These are phyloP conservation scores for Pteromalus puparum DNA, from an alignment of 1,140 invertebrate species.

Conservation along the genomic window DNA sequence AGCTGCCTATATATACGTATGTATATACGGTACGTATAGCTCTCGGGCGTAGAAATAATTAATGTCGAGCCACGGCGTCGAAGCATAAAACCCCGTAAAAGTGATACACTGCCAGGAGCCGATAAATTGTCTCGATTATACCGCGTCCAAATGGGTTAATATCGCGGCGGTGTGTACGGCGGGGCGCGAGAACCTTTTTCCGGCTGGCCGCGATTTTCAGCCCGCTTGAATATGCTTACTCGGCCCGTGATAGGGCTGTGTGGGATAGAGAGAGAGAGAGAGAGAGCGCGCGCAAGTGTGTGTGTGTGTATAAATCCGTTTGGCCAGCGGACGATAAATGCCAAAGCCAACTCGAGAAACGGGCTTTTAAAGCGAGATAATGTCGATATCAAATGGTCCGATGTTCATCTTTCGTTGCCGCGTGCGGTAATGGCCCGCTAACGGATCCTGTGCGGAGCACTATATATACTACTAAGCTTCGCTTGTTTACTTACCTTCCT, in stretches of 20 bases:
- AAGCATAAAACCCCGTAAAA: constrained; percentile 46
- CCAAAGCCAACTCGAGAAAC: constrained; percentile 20
- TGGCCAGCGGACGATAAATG: constrained; percentile 31
- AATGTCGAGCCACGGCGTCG: not conserved
- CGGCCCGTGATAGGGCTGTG: not conserved
- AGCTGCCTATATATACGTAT: not conserved
- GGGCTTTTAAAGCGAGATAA: constrained; percentile 33
- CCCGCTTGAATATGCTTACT: not conserved
- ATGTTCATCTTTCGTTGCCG: constrained; percentile 1
- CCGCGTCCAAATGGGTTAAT: constrained; percentile 60
- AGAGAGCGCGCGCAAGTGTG: too few relatives aligned
- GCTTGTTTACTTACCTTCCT: not conserved
- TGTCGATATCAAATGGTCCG: constrained; percentile 21
- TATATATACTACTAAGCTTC: not conserved
- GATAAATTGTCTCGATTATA: constrained; percentile 60
- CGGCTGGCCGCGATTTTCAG: constrained; percentile 10
- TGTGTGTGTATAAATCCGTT: not conserved
- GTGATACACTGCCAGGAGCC: constrained; percentile 51
- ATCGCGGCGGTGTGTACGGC: constrained; percentile 44
- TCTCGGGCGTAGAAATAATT: constrained; percentile 28
- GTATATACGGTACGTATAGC: not conserved
- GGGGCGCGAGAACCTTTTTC: constrained; percentile 29
- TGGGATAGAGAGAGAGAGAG: too few relatives aligned
- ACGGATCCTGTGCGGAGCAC: not conserved
- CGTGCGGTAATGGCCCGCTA: not conserved